Conservation (phyloP, 1,140 invertebrate genomes). For the Drosophila littoralis region DNA sequence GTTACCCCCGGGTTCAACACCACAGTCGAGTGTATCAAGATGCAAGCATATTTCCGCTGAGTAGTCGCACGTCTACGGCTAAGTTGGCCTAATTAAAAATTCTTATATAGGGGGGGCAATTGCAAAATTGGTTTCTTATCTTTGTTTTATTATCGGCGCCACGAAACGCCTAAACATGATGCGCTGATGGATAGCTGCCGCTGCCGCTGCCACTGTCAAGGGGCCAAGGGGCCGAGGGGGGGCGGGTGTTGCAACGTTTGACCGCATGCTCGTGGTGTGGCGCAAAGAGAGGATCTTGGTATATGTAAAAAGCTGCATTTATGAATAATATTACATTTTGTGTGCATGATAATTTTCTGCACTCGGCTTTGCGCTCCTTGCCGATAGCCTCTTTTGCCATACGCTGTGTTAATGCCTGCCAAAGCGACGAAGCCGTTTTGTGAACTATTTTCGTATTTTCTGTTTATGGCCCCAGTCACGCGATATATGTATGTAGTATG, state of each 20-base stretch:
- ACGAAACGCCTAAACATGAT: constrained; percentile 78
- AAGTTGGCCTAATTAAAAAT: constrained; percentile 79
- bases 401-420: constrained; percentile 54
- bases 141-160: constrained; percentile 79
- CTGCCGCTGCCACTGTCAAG: constrained; percentile 8
- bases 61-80: constrained; percentile 48
- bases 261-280: constrained; percentile 6
- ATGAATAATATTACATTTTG: constrained; percentile 75
- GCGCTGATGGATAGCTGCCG: constrained; percentile 81
- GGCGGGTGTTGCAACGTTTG: constrained; percentile 16
- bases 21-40: constrained; percentile 25
- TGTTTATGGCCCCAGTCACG: constrained; percentile 76
- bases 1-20: neutral
- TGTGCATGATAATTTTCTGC: constrained; percentile 71
- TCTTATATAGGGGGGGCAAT: constrained; percentile 66
- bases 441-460: constrained; percentile 78
- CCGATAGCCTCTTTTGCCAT: constrained; percentile 57
- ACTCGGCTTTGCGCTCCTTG: constrained; percentile 34
- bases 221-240: constrained; percentile 23
- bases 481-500: constrained; percentile 59
- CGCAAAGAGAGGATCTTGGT: constrained; percentile 4
- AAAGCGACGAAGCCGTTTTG: constrained; percentile 79
- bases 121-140: constrained; percentile 83
- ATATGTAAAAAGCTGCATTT: constrained; percentile 64
- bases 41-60: constrained; percentile 35